Conservation (phyloP, 2,113 vertebrate species). For the Callospermophilus lateralis region DNA sequence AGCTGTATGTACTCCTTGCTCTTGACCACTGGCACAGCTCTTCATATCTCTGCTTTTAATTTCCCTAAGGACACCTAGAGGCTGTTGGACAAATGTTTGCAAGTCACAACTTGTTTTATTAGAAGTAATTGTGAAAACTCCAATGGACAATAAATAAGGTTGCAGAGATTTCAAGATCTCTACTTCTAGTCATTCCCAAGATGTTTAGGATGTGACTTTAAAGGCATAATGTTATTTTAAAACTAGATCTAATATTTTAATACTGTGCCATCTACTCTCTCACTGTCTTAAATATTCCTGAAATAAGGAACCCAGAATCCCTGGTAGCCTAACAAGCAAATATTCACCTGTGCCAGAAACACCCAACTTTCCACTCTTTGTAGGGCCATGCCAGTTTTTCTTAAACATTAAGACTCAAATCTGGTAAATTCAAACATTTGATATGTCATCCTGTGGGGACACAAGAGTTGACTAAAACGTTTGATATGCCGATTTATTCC, state of each 20-base stretch:
- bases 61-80: constrained; percentile 73
- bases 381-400: not conserved
- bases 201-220: constrained; percentile 71
- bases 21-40: constrained; percentile 66
- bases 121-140: constrained; percentile 73
- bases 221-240: constrained; percentile 69
- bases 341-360: constrained; percentile 7
- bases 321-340: constrained; percentile 9
- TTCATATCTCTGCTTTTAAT: constrained; percentile 76
- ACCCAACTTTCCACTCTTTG: constrained; percentile 27
- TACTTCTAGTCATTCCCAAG: constrained; percentile 71
- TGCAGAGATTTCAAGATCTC: constrained; percentile 69
- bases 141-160: constrained; percentile 69
- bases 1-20: constrained; percentile 51
- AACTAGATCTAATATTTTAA: constrained; percentile 70
- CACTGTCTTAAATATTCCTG: constrained; percentile 33
- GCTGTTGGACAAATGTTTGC: constrained; percentile 74
- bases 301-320: not conserved
- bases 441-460: not conserved
- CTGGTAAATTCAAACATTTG: constrained; percentile 49
- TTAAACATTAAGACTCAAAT: constrained; percentile 53
- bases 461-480: constrained; percentile 44
- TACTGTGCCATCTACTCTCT: not conserved
- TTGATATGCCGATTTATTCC: not conserved
- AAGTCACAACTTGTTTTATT: constrained; percentile 78